Evolutionary conservation across 2,113 vertebrate species (phyloP).

Genomic region (rat (Rattus norvegicus)): DNA sequence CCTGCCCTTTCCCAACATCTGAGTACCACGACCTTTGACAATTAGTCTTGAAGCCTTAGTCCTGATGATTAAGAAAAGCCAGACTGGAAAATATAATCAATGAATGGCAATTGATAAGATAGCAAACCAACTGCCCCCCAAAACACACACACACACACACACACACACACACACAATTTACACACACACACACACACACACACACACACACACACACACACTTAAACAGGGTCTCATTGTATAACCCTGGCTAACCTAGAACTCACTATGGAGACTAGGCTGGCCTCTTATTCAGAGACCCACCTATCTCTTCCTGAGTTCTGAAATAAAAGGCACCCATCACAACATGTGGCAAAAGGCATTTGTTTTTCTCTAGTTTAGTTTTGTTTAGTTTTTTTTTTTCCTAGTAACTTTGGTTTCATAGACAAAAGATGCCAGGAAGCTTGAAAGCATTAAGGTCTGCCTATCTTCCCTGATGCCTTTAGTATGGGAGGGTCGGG

Average conservation of each 20-base stretch:
- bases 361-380: not conserved
- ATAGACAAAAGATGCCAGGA: not conserved
- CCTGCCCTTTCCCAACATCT: not conserved
- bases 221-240: not conserved
- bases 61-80: not conserved
- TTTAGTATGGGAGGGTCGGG: not conserved
- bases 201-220: no score
- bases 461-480: not conserved
- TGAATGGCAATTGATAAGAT: not conserved
- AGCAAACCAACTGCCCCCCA: not conserved
- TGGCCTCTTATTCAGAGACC: not conserved
- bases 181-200: no score
- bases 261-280: not conserved
- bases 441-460: not conserved
- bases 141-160: no score
- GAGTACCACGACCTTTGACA: not conserved
- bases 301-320: not conserved
- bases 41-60: not conserved
- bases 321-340: not conserved
- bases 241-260: not conserved
- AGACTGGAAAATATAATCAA: not conserved
- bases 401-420: slow-evolving; percentile 14
- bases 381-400: not conserved
- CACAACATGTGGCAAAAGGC: not conserved
- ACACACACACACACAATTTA: no score